These are phyloP conservation scores for Papilio aristodemus DNA, from an alignment of 1,140 invertebrate species.

Conservation along the genomic window DNA sequence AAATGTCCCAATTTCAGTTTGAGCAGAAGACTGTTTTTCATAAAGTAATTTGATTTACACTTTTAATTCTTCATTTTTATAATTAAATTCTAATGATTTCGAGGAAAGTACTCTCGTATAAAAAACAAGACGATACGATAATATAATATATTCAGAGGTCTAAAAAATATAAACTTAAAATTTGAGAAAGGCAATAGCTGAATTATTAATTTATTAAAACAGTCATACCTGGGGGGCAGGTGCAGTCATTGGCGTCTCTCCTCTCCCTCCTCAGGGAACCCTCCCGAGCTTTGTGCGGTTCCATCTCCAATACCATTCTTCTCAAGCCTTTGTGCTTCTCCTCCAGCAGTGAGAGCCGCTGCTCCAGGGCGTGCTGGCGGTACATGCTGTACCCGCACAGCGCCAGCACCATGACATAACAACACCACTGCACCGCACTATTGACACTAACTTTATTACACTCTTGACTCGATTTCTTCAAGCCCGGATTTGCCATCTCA, in stretches of 20 bases:
- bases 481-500: slow-evolving; percentile 47
- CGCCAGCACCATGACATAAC: slow-evolving; percentile 58
- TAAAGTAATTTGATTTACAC: not conserved
- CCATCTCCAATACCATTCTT: slow-evolving; percentile 38
- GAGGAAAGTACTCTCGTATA: not conserved
- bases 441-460: slow-evolving; percentile 50
- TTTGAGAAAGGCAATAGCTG: too few species aligned
- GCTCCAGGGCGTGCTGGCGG: slow-evolving; percentile 61
- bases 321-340: slow-evolving; percentile 50
- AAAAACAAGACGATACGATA: not conserved
- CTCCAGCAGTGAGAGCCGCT: slow-evolving; percentile 58
- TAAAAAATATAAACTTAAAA: too few species aligned
- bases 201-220: not conserved
- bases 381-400: slow-evolving; percentile 61
- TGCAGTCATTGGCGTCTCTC: slow-evolving; percentile 64
- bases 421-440: slow-evolving; percentile 68
- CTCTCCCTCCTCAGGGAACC: slow-evolving; percentile 48
- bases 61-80: not conserved
- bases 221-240: slow-evolving; percentile 69
- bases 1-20: not conserved
- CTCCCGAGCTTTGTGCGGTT: slow-evolving; percentile 31
- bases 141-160: too few species aligned
- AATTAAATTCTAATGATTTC: not conserved
- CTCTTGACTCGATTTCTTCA: slow-evolving; percentile 42
- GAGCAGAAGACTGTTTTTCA: not conserved